Conservation (phyloP, 2,113 vertebrate genomes). For the Cavia aperea region DNA sequence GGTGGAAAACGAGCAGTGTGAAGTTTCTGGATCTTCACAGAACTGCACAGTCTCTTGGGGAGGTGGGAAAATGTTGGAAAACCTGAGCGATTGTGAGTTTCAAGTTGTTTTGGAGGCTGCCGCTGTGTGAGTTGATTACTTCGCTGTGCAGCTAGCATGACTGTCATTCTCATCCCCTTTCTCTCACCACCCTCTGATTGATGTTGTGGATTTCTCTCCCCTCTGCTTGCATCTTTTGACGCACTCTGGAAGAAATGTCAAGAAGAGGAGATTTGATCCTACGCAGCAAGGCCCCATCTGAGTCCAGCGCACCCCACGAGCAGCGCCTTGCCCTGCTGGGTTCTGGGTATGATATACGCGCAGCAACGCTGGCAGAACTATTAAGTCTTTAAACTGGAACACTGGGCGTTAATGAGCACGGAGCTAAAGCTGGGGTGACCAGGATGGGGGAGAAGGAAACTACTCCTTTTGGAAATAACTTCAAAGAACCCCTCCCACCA, state of each 20-base stretch:
- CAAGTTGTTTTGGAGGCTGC: slow-evolving; percentile 38
- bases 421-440: slow-evolving; percentile 43
- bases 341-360: slow-evolving; percentile 78
- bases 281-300: slow-evolving; percentile 92
- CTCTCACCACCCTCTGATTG: slow-evolving; percentile 69
- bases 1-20: not conserved
- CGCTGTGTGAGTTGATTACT: slow-evolving; percentile 71
- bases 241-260: slow-evolving; percentile 93
- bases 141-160: slow-evolving; percentile 59
- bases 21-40: slow-evolving; percentile 5
- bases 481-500: slow-evolving; percentile 71
- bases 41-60: not conserved
- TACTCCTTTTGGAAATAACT: slow-evolving; percentile 71
- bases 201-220: slow-evolving; percentile 70
- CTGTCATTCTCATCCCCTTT: not conserved
- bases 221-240: slow-evolving; percentile 73
- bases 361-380: slow-evolving; percentile 77
- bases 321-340: slow-evolving; percentile 71
- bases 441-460: slow-evolving; percentile 63
- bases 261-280: slow-evolving; percentile 95
- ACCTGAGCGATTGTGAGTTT: not conserved
- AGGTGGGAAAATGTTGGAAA: not conserved
- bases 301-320: slow-evolving; percentile 68
- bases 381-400: slow-evolving; percentile 61
- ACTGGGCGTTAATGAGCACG: slow-evolving; percentile 47